Base-by-base conservation (phyloP, 2,797 vertebrate genomes). In the Rhynchonycteris naso region DNA sequence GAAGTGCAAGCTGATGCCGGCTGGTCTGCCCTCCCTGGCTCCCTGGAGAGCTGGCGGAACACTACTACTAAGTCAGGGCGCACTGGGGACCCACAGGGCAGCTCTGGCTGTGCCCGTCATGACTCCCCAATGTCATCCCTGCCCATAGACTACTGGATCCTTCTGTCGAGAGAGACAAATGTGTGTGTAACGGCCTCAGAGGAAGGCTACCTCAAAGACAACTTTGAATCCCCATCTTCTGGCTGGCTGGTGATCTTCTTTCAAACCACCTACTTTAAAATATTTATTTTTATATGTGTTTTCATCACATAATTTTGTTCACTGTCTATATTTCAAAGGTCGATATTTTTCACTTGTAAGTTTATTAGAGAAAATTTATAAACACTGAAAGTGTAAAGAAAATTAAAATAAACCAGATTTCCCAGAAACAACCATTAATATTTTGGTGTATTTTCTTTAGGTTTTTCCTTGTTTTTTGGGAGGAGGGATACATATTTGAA, bases 401-500 rank as follows among this genome's bases (percentile, higher is more conserved):
- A 68, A 54, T 87, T 61, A 59, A 93, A 90, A 72, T 86, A 38
- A 38, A 9, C 52, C 82, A 74, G 1, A 68, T 43, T 43, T 22
- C 35, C 16, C n/a, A 74, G 52, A 83, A 63, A 76, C 2, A 80
- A 80, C 10, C 7, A 11, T 30, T 65, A 61, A 18, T 56, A 58
- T 59, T 93, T 90, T 78, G 8, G 30, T 76, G 22, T 83, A 35
- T 91, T 88, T 89, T 89, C 33, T 88, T 72, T 50, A 75, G 15
- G 28, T 30, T 68, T 81, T 72, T 54, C 50, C 47, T 90, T 71
- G 56, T 38, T 66, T n/a, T 4, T 54, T 80, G n/a, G 30, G 43
- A 43, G 8, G 43, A 2, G 52, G 59, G 63, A 14, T 35, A 47
- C 19, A 21, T 85, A 66, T 88, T 80, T 80, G 47, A 88, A 50